phyloP scores from a whole-genome alignment of 2,888 invertebrate species.

The Brenthis hecate region DNA sequence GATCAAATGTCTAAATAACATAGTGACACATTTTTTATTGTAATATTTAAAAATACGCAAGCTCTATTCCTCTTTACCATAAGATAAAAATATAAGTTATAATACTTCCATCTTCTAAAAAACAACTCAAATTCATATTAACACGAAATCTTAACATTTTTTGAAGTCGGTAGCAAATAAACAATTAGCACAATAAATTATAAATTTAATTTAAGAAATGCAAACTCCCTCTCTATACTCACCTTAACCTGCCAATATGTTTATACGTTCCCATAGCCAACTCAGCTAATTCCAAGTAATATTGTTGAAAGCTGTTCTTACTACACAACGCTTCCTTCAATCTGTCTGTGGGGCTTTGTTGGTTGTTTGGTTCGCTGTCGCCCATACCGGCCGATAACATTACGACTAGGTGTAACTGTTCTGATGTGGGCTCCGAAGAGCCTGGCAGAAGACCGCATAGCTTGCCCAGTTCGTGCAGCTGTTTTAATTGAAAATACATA shows the following conservation, averaged over 20 bases:
- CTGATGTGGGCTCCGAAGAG: slow-evolving; percentile 88
- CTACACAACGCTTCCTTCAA: slow-evolving; percentile 95
- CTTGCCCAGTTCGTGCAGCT: slow-evolving; percentile 92
- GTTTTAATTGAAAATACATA: slow-evolving; percentile 26
- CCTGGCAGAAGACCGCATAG: slow-evolving; percentile 95
- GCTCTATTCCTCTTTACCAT: background rate
- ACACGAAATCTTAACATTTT: too few relatives aligned
- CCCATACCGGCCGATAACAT: slow-evolving; percentile 96
- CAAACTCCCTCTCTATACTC: slow-evolving; percentile 29
- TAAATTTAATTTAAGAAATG: too few relatives aligned
- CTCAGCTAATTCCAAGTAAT: slow-evolving; percentile 96
- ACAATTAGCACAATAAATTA: too few relatives aligned
- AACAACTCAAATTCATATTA: too few relatives aligned
- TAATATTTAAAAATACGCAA: background rate
- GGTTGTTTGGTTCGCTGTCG: slow-evolving; percentile 82
- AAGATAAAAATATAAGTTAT: too few relatives aligned
- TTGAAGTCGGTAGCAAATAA: too few relatives aligned
- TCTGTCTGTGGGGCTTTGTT: slow-evolving; percentile 88
- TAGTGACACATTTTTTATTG: too few relatives aligned
- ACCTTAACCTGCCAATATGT: slow-evolving; percentile 90
- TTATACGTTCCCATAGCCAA: slow-evolving; percentile 98
- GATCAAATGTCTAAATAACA: too few relatives aligned
- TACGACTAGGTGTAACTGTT: slow-evolving; percentile 94
- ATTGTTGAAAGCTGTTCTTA: slow-evolving; percentile 92
- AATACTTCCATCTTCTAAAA: too few relatives aligned